Conservation (phyloP, 2,113 vertebrate species). For the Thryonomys swinderianus region DNA sequence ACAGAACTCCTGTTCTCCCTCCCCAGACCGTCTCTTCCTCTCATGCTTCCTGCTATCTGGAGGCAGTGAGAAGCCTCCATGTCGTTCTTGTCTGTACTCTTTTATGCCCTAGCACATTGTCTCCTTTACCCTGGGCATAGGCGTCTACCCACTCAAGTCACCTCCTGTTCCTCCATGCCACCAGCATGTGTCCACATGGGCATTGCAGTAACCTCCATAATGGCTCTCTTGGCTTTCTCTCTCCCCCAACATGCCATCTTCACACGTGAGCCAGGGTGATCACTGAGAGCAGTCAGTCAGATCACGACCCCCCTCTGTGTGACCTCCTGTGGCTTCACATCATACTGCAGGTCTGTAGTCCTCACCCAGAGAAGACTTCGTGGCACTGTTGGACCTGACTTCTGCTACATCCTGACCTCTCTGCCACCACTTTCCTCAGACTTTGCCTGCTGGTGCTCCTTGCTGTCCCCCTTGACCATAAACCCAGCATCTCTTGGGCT, state of each 20-base stretch:
- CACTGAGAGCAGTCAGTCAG: neutral
- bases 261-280: neutral
- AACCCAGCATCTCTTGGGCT: neutral
- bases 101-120: neutral
- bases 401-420: neutral
- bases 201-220: neutral
- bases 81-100: neutral
- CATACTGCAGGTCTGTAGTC: neutral
- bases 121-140: neutral
- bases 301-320: neutral
- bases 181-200: fast-evolving
- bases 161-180: neutral
- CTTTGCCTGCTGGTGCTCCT: neutral
- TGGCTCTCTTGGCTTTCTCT: neutral
- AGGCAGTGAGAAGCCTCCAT: neutral
- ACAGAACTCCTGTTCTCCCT: neutral
- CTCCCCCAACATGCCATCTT: neutral
- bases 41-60: neutral
- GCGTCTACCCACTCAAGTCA: neutral
- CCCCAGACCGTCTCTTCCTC: neutral
- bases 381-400: neutral
- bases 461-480: neutral
- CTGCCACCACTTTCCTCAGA: neutral
- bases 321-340: neutral
- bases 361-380: neutral